Evolutionary conservation across 2,888 invertebrate genomes (phyloP), one percentile per base, ranked within the genome.

Genomic region (Nephrotoma appendiculata): DNA sequence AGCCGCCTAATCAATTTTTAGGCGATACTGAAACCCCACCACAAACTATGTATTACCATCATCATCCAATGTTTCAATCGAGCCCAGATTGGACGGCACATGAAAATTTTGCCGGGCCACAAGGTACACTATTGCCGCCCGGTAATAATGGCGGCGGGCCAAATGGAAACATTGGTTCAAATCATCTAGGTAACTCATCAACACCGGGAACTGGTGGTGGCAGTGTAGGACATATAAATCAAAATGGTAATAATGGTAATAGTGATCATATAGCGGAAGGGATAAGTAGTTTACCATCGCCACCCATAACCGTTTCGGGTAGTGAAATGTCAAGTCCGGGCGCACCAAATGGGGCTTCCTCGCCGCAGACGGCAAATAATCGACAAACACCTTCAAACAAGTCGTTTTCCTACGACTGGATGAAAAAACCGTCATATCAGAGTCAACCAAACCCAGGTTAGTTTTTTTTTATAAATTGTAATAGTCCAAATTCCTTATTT

Each of bases 391-490:
- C 96, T 43, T 94, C 95, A 31, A 94, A 96, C 83, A 96, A 96
- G 88, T 96, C 97, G 0, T 97, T 94, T 90, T 19, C 71, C 19
- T 98, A 95, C 91, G 97, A 97, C 89, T 98, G 98, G 98, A 97
- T 98, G 95, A 97, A 96, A 91, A 97, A 96, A 91, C 95, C 96
- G 0, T 95, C 96, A 86, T 97, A 97, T 91, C 96, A 96, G 90
- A 94, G 94, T 88, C 96, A 96, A 90, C 96, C 96, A 2, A 96
- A 95, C 91, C 96, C 97, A 92, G 97, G 97, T 97, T 91, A 91
- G 85, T 5, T 84, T 42, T 84, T 71, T 5, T 71, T 1, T 71
- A 31, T 71, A 7, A 31, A 31, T 3, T 31, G 2, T 31, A 31
- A 31, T 3, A 31, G 3, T 3, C 31, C 31, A 71, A 4, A 71